Evolutionary conservation across 37 sponge, comb jelly and placozoan species (phyloP), one percentile per base, ranked within the genome.

Genomic region (Aplysina aerophoba): DNA sequence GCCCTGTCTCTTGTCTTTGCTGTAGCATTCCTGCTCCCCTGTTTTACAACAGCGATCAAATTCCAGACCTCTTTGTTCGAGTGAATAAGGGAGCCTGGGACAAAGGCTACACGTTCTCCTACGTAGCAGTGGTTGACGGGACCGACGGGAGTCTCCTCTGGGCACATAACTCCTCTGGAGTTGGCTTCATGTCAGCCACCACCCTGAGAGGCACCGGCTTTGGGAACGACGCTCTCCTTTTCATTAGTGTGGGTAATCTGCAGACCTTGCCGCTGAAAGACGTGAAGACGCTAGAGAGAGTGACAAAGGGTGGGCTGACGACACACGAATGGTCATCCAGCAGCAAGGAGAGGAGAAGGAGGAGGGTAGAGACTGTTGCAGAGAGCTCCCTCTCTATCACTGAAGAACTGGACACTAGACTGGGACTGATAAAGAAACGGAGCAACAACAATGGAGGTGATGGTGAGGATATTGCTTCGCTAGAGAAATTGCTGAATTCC

Each of bases 1-100:
- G 14, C n/a, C 41, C 2, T 11, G 3, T 40, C 15, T 75, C 21
- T 75, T 15, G n/a, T n/a, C n/a, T n/a, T 2, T 33, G 22, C 30
- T 81, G 20, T 55, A 95, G 95, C 62, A 25, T 91, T 17, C 92
- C 95, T 65, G 88, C 88, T 25, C 95, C 95, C 0, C 24, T 89
- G 50, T 88, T 66, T 58, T 95, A 67, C 86, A 95, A 92, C 53
- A 24, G 77, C 15, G 95, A 95, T 53, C 25, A 28, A 13, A 71
- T 81, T 30, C 95, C 93, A 17, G 95, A 95, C 59, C 71, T 92
- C 28, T 35, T 95, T 0, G 44, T 95, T 0, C 80, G 92, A 25
- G 72, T 82, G 22, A 91, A 90, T 80, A 41, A 68, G 16, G 95
- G 95, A 6, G 80, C n/a, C 17, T 92, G 92, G 95, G 58, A 59